These are phyloP conservation scores for Mastomys coucha DNA, from an alignment of 2,113 vertebrate genomes.

Conservation along the genomic window DNA sequence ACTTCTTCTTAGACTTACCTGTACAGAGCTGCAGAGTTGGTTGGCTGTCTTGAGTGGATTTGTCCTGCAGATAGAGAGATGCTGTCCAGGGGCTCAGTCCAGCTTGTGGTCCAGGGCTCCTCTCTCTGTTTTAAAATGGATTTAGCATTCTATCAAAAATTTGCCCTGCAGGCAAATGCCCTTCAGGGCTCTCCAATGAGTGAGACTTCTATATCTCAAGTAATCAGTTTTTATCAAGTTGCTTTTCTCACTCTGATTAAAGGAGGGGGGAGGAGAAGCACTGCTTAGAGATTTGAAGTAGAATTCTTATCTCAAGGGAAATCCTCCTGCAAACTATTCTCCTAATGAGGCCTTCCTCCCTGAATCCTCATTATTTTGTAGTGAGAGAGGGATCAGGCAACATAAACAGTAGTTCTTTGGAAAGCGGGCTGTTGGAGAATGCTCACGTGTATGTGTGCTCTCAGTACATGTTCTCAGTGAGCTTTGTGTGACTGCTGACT, in stretches of 20 bases:
- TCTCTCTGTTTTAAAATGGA: background rate
- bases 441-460: too few species aligned
- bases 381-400: background rate
- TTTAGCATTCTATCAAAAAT: constrained; percentile 10
- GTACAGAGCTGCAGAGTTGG: background rate
- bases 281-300: constrained; percentile 61
- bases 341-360: background rate
- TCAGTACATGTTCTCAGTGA: background rate
- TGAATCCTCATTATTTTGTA: constrained; percentile 69
- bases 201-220: background rate
- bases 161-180: background rate
- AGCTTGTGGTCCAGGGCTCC: background rate
- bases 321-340: constrained; percentile 21
- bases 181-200: background rate
- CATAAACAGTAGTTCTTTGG: background rate
- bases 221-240: constrained; percentile 43
- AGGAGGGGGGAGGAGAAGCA: background rate
- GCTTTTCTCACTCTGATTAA: background rate
- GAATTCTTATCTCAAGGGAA: constrained; percentile 57
- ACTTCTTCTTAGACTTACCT: constrained; percentile 25
- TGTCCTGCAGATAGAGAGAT: background rate
- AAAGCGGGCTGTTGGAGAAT: constrained; percentile 2
- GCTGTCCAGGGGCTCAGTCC: background rate
- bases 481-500: background rate
- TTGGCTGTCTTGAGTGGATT: background rate